Evolutionary conservation across 2,888 invertebrate species (phyloP).

Genomic region (Erebia palarica): DNA sequence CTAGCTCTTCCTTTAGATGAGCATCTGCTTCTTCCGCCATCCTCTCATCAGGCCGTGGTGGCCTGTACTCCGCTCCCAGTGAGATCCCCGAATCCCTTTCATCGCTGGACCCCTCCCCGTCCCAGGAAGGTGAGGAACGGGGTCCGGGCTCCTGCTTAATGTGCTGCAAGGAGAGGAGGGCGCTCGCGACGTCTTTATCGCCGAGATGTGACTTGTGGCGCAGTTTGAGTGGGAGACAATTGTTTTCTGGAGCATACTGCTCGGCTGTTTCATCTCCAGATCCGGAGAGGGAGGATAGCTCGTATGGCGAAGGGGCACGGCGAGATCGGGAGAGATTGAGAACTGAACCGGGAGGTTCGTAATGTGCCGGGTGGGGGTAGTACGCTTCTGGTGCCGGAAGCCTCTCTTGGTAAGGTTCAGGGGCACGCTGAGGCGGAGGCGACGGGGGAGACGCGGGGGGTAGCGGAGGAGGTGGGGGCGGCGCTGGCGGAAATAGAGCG

Average conservation of each 20-base stretch:
- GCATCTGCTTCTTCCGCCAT: conserved; percentile 84
- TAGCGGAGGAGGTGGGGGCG: conserved; percentile 78
- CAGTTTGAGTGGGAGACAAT: conserved; percentile 93
- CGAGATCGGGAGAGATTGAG: conserved; percentile 87
- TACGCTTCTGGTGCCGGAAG: conserved; percentile 74
- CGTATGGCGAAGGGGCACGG: conserved; percentile 89
- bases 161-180: conserved; percentile 90
- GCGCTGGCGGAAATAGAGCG: conserved; percentile 81
- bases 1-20: conserved; percentile 92
- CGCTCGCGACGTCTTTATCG: conserved; percentile 94
- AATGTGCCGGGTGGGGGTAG: conserved; percentile 80
- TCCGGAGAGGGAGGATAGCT: conserved; percentile 88
- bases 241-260: conserved; percentile 85
- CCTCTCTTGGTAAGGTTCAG: conserved; percentile 75
- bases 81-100: conserved; percentile 95
- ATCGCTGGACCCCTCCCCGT: conserved; percentile 94
- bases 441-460: conserved; percentile 77
- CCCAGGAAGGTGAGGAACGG: conserved; percentile 92
- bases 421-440: conserved; percentile 81
- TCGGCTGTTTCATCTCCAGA: conserved; percentile 80
- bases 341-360: conserved; percentile 85
- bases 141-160: conserved; percentile 93
- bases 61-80: conserved; percentile 86
- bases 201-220: conserved; percentile 95
- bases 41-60: conserved; percentile 66